Percentiles rank a stretch among this genome's conserved stretches.
phyloP scores from a whole-genome alignment of 64 coral and sea anemone species.

The Astreopora myriophthalma region DNA sequence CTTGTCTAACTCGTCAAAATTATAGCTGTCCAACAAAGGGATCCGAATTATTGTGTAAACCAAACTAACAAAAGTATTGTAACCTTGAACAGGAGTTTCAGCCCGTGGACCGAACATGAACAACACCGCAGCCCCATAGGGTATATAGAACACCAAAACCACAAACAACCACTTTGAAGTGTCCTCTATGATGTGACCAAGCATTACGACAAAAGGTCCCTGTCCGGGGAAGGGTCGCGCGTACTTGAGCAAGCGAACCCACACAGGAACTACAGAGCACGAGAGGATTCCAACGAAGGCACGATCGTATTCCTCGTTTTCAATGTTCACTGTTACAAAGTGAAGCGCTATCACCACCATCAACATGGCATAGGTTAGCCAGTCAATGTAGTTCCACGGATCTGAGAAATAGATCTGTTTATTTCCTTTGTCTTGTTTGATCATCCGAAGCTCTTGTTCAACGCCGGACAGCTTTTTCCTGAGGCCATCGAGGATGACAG shows the following conservation, averaged over 20 bases:
- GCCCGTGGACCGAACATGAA: constrained; percentile 68
- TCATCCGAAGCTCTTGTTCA: constrained; percentile 55
- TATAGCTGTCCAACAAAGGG: constrained; percentile 64
- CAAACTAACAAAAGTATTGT: constrained; percentile 36
- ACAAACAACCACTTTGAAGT: constrained; percentile 82
- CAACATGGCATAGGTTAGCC: constrained; percentile 70
- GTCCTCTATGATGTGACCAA: constrained; percentile 73
- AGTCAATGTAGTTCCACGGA: constrained; percentile 75
- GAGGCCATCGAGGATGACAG: constrained; percentile 82
- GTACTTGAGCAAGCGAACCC: constrained; percentile 83
- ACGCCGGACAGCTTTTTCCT: constrained; percentile 75
- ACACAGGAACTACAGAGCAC: constrained; percentile 71
- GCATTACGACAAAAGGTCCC: constrained; percentile 87
- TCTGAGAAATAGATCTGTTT: constrained; percentile 68
- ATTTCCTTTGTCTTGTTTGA: constrained; percentile 37
- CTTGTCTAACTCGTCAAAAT: constrained; percentile 37
- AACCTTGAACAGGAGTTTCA: constrained; percentile 58
- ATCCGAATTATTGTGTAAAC: constrained; percentile 63
- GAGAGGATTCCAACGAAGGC: constrained; percentile 74
- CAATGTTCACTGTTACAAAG: constrained; percentile 39
- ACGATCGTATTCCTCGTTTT: constrained; percentile 42
- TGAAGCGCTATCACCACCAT: constrained; percentile 58
- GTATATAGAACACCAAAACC: constrained; percentile 80
- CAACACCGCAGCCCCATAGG: constrained; percentile 85
- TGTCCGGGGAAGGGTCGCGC: constrained; percentile 76